phyloP scores from a whole-genome alignment of 1,140 invertebrate genomes.

The Maconellicoccus hirsutus region DNA sequence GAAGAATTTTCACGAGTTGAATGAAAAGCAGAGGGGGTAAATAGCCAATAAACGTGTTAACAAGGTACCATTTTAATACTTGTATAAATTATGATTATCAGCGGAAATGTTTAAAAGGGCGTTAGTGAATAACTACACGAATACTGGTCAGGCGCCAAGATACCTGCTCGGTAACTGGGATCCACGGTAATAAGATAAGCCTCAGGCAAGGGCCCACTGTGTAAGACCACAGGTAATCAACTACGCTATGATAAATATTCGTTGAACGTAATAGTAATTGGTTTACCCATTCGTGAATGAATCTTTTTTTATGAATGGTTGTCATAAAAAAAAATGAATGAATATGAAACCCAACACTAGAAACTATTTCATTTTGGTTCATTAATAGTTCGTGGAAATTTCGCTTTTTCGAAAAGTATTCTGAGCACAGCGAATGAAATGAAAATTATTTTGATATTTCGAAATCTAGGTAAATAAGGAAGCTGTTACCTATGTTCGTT shows the following conservation, averaged over 20 bases:
- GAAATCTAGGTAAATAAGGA: too few relatives aligned
- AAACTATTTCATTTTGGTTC: too few relatives aligned
- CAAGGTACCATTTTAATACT: slow-evolving; percentile 2
- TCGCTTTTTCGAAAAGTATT: too few relatives aligned
- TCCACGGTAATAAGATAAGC: neutral
- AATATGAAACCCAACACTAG: neutral
- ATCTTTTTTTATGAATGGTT: slow-evolving; percentile 8
- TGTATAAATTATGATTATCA: slow-evolving; percentile 3
- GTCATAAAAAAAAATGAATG: slow-evolving; percentile 9
- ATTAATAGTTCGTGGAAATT: too few relatives aligned
- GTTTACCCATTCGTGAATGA: neutral
- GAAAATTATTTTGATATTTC: too few relatives aligned
- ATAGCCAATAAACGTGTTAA: slow-evolving; percentile 3
- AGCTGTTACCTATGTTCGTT: too few relatives aligned
- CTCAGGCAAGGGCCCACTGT: neutral
- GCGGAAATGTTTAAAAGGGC: neutral
- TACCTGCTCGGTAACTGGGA: neutral
- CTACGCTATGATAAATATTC: slow-evolving; percentile 4
- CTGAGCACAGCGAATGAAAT: too few relatives aligned
- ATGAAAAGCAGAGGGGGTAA: neutral
- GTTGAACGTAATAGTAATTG: slow-evolving; percentile 9
- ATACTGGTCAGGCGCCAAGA: slow-evolving; percentile 6
- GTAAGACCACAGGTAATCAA: neutral
- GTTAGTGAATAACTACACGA: slow-evolving; percentile 4
- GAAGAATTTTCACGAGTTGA: slow-evolving; percentile 9